Conservation (phyloP, 35 echinoderm and acorn worm genomes). For the Apostichopus parvimensis region DNA sequence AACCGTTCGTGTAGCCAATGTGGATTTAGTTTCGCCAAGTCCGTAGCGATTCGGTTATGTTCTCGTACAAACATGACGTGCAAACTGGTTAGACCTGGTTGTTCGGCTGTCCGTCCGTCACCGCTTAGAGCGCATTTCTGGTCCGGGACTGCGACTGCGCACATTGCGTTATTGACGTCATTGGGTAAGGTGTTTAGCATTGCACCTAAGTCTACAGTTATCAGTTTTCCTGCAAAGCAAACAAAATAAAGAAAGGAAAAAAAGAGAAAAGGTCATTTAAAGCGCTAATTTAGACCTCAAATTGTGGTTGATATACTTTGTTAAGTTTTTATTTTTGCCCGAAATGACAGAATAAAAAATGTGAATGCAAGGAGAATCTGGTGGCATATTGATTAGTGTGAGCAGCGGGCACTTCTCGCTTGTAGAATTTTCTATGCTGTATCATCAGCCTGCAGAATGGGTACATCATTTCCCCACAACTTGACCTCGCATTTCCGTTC, state of each 20-base stretch:
- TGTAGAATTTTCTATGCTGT: no score
- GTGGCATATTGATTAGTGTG: no score
- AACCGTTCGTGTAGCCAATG: conserved; percentile 51
- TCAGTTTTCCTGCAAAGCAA: background rate
- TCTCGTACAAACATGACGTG: conserved; percentile 48
- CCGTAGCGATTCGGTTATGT: conserved; percentile 61
- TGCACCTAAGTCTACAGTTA: background rate
- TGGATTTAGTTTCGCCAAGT: conserved; percentile 46
- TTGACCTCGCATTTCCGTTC: no score
- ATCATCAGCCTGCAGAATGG: no score
- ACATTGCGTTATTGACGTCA: background rate
- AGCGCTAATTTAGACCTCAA: no score
- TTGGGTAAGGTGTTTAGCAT: background rate
- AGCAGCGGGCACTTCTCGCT: no score
- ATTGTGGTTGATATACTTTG: no score
- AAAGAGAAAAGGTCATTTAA: no score
- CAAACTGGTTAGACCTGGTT: conserved; percentile 33
- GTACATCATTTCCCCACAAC: no score
- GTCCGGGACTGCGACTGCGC: background rate
- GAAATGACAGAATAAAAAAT: no score
- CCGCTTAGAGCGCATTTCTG: conserved; percentile 35
- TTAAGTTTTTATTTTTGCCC: no score
- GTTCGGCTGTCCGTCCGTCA: conserved; percentile 52
- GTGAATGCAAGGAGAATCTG: no score
- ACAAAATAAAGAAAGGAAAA: background rate